Evolutionary conservation across 2,113 vertebrate genomes (phyloP).

Genomic region (Leuciscus idus): DNA sequence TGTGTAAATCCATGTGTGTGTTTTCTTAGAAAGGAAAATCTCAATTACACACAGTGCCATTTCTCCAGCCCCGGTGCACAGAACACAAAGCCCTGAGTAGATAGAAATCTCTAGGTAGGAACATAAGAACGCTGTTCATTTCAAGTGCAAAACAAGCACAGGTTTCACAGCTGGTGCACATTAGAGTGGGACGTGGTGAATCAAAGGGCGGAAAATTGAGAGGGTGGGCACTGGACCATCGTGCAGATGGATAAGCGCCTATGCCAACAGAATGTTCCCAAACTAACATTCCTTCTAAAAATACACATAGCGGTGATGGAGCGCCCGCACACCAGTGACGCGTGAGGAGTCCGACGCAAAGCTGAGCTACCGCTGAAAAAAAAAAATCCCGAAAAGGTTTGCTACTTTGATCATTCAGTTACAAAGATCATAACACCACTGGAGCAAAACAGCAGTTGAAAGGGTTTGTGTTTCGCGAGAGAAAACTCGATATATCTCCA

Average conservation of each 20-base stretch:
- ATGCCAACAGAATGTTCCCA: slow-evolving; percentile 45
- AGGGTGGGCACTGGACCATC: slow-evolving; percentile 41
- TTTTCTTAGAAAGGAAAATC: slow-evolving; percentile 17
- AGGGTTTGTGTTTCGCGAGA: slow-evolving; percentile 48
- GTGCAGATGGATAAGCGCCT: slow-evolving; percentile 40
- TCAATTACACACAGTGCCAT: slow-evolving; percentile 9
- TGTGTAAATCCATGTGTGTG: not conserved
- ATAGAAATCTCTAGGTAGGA: not conserved
- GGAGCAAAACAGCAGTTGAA: slow-evolving; percentile 46
- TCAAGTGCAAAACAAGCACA: slow-evolving; percentile 42
- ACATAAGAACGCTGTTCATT: slow-evolving; percentile 13
- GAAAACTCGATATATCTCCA: slow-evolving; percentile 48
- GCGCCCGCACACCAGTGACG: slow-evolving; percentile 19
- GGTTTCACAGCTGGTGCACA: slow-evolving; percentile 46
- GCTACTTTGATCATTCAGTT: slow-evolving; percentile 46
- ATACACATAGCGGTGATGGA: slow-evolving; percentile 34
- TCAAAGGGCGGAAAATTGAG: slow-evolving; percentile 25
- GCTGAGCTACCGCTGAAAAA: not conserved
- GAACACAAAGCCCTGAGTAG: not conserved
- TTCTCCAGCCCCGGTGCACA: not conserved
- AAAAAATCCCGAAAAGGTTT: not conserved
- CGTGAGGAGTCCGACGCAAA: slow-evolving; percentile 19
- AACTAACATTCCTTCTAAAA: slow-evolving; percentile 56
- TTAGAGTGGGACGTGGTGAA: slow-evolving; percentile 25
- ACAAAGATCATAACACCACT: slow-evolving; percentile 42